Base-by-base conservation (phyloP, 2,797 vertebrate genomes). In the Oreonectes daqikongensis region DNA sequence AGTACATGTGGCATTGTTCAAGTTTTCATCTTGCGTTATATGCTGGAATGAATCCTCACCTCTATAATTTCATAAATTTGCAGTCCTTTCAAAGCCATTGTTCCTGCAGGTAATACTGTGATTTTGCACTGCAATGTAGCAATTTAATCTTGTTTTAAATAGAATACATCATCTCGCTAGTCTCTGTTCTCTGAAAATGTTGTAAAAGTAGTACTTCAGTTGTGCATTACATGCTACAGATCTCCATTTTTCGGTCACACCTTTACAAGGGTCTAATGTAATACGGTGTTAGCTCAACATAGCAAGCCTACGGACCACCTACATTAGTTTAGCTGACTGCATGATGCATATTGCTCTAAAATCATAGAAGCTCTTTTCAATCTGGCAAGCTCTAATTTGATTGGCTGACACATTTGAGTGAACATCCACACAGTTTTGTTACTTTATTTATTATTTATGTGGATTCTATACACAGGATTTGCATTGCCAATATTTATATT, bases 11-110 rank as follows among this genome's bases (percentile, higher is more conserved):
- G 65, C 64, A 60, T 76, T 68, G 20, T 50, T 59, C 59, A 8
- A 76, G 67, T 69, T 76, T 38, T 76, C 40, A 76, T 76, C 53
- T 76, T 69, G 63, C 38, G 65, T 48, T 67, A 20, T 28, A 32
- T 60, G 26, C 40, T 8, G 3, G 20, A 76, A 69, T 69, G 55
- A 76, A 65, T 48, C n/a, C 28, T 76, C 72, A 57, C 61, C 72
- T 75, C 35, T 75, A 38, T 57, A 66, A 67, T 75, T 75, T 75
- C 8, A 53, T 66, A 55, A 40, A 65, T 75, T 55, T 55, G 50
- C 18, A 57, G 35, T 20, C 11, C 50, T 66, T 48, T 67, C 59
- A 2, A 76, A 60, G 26, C 40, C 10, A 68, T 65, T 69, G 53
- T 69, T 69, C 74, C 65, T 69, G 26, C 17, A 59, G 38, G 50